phyloP scores from a whole-genome alignment of 2,888 invertebrate genomes.

The Polia nebulosa region DNA sequence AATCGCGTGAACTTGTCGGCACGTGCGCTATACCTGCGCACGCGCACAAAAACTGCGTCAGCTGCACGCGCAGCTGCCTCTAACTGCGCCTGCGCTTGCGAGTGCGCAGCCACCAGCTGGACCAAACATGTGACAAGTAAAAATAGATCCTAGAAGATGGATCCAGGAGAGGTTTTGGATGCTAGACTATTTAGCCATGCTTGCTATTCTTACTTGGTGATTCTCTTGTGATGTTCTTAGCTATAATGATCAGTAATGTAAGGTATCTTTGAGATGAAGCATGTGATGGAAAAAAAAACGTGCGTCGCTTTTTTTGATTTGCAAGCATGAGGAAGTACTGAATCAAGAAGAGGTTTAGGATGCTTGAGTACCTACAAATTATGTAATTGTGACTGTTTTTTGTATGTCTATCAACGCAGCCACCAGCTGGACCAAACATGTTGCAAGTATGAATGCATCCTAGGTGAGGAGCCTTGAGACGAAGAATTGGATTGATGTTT shows the following conservation, averaged over 20 bases:
- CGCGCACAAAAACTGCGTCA: slow-evolving; percentile 63
- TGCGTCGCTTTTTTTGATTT: not conserved
- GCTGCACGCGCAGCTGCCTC: slow-evolving; percentile 70
- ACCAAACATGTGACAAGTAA: slow-evolving; percentile 61
- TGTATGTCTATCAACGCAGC: too few relatives aligned
- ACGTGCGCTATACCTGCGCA: slow-evolving; percentile 70
- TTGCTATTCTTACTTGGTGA: too few relatives aligned
- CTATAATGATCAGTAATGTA: too few relatives aligned
- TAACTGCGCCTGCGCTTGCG: slow-evolving; percentile 49
- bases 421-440: too few relatives aligned
- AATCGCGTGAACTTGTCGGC: slow-evolving; percentile 67
- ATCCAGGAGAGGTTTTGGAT: not conserved
- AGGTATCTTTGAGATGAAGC: not conserved
- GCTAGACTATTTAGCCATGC: not conserved
- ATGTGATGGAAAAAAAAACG: not conserved
- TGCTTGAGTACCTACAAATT: too few relatives aligned
- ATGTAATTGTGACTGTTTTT: too few relatives aligned
- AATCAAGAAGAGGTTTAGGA: too few relatives aligned
- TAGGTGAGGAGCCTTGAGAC: too few relatives aligned
- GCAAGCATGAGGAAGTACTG: too few relatives aligned
- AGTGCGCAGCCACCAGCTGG: slow-evolving; percentile 67
- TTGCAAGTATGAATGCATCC: too few relatives aligned
- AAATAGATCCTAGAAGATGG: slow-evolving; percentile 63
- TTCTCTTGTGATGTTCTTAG: too few relatives aligned
- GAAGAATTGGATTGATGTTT: too few relatives aligned